Evolutionary conservation across 1,140 invertebrate species (phyloP), one percentile per base, ranked within the genome.

Genomic region (Drosophila mayri): DNA sequence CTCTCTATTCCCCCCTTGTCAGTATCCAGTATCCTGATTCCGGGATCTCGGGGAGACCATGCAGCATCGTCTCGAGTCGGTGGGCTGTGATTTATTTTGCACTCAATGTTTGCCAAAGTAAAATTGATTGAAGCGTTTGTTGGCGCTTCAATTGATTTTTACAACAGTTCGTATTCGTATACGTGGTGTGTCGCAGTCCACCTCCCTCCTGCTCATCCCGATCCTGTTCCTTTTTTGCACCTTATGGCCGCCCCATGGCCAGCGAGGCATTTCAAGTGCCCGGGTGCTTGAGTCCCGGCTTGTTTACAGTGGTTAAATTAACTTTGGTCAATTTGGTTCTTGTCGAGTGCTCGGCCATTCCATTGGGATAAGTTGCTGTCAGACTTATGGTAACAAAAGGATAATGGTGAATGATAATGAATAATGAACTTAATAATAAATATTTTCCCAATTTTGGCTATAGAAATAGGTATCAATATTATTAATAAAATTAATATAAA

Each of bases 71-170:
- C 71, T 63, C 49, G 41, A 78, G 47, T 83, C 70, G 70, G 41
- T 73, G 46, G 70, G 78, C 79, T 85, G 85, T 90, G 85, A 90
- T 90, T 90, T 90, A 90, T 90, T 90, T 90, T 90, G 85, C 85
- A 90, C 85, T 90, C 85, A 90, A 77, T 90, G 85, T 90, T 90
- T 90, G 85, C 81, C 78, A 90, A 90, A 90, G 85, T 85, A 90
- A 90, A 90, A 90, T 90, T 90, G 85, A 90, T 90, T 90, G 85
- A 90, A 90, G 85, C 85, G 85, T 90, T 90, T 90, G 85, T 84
- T 85, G 78, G 85, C 75, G 75, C 66, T 72, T 74, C 85, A 90
- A 90, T 90, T 90, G 85, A 90, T 90, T 90, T 90, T 68, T 70
- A 68, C 73, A 70, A 73, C 60, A 66, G 75, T 59, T 32, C 60